phyloP scores from a whole-genome alignment of 2,888 invertebrate genomes.

The Machimus rusticus region DNA sequence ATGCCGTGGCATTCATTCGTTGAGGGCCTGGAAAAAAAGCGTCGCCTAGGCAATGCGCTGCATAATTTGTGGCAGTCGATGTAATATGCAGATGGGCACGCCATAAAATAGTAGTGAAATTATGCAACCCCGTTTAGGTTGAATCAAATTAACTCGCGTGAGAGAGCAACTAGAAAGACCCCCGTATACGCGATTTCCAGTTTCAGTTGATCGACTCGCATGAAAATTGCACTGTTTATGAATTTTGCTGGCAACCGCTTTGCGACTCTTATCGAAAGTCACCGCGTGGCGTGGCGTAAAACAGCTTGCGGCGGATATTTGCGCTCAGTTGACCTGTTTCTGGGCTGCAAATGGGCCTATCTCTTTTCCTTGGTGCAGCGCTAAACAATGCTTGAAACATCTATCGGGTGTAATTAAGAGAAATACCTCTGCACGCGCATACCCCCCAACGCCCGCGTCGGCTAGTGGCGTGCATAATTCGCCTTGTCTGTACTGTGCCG shows the following conservation, averaged over 20 bases:
- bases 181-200: background rate
- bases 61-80: background rate
- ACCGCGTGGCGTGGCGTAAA: background rate
- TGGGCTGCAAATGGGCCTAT: background rate
- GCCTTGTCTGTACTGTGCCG: background rate
- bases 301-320: background rate
- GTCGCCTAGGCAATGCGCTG: background rate
- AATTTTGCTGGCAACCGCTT: background rate
- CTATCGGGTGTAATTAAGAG: background rate
- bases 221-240: background rate
- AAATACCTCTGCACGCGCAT: background rate
- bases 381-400: background rate
- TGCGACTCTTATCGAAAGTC: background rate
- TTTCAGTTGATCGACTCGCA: background rate
- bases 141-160: background rate
- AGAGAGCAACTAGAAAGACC: background rate
- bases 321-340: background rate
- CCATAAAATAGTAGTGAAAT: background rate
- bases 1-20: background rate
- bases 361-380: background rate
- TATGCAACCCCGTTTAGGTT: constrained; percentile 1
- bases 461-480: background rate
- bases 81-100: background rate
- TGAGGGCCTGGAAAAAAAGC: background rate
- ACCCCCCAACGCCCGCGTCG: background rate